phyloP scores from a whole-genome alignment of 2,888 invertebrate species.

The Trichopria drosophilae region DNA sequence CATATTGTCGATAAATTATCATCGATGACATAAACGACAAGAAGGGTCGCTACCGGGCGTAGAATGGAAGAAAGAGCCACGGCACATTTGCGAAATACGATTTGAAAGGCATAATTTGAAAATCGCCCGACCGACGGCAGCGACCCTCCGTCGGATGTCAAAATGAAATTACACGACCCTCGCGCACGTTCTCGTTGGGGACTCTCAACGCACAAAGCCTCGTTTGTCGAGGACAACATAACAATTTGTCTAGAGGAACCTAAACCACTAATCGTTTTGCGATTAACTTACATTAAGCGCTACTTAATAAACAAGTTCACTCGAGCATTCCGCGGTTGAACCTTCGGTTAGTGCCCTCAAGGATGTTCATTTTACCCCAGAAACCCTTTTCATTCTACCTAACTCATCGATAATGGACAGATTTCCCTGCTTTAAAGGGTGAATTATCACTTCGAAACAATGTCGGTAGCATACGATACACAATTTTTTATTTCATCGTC shows the following conservation, averaged over 20 bases:
- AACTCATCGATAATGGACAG: no score
- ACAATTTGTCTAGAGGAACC: constrained; percentile 53
- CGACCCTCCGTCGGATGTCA: constrained; percentile 58
- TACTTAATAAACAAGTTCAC: constrained; percentile 50
- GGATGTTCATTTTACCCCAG: no score
- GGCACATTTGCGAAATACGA: constrained; percentile 45
- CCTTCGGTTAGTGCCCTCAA: no score
- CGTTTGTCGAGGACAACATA: constrained; percentile 49
- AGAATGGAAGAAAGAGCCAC: constrained; percentile 14
- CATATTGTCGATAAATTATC: no score
- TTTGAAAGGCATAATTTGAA: constrained; percentile 58
- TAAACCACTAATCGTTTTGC: constrained; percentile 56
- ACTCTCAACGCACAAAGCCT: constrained; percentile 46
- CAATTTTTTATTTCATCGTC: no score
- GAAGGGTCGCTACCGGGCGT: constrained; percentile 3
- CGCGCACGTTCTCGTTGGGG: constrained; percentile 26
- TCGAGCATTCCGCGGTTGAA: constrained; percentile 8
- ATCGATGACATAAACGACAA: no score
- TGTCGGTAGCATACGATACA: no score
- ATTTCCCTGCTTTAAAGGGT: no score
- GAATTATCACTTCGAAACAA: no score
- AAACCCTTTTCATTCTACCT: no score
- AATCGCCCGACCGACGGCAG: constrained; percentile 54
- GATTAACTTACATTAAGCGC: constrained; percentile 56
- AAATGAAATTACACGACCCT: constrained; percentile 60